A percentile compares a stretch with the other conserved stretches of the same genome.
Conservation (phyloP, 2,888 invertebrate species). For the Torymus auratus region DNA sequence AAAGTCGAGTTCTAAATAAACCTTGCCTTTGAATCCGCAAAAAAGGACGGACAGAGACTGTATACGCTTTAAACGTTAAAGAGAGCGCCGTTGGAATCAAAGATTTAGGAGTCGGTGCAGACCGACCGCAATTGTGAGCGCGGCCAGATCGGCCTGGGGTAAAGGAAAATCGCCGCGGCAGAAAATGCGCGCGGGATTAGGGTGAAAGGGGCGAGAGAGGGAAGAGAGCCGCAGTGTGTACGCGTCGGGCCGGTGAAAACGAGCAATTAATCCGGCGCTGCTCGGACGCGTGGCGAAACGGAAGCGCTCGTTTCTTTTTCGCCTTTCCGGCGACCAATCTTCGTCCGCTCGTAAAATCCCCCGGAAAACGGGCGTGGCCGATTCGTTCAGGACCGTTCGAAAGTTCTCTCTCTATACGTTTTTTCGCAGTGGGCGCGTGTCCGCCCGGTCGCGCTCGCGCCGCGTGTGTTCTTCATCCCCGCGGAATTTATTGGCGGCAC, state of each 20-base stretch:
- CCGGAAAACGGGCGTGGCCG: conserved; percentile 52
- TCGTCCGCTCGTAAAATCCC: conserved; percentile 59
- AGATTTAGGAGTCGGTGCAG: too few relatives aligned
- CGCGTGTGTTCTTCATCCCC: too few relatives aligned
- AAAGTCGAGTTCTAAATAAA: too few relatives aligned
- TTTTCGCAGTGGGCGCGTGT: not conserved
- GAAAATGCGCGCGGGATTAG: conserved; percentile 28
- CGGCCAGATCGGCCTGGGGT: too few relatives aligned
- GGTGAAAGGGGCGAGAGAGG: not conserved
- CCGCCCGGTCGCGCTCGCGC: not conserved
- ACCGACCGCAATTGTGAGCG: too few relatives aligned
- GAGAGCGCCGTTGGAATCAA: too few relatives aligned
- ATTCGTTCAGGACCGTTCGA: conserved; percentile 5
- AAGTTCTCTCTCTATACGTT: not conserved
- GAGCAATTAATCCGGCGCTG: conserved; percentile 66
- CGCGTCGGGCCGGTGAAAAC: conserved; percentile 60
- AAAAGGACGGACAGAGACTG: too few relatives aligned
- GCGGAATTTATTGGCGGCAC: conserved; percentile 47
- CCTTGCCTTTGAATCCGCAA: too few relatives aligned
- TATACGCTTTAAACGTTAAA: too few relatives aligned
- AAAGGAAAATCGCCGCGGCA: conserved; percentile 2
- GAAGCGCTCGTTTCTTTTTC: conserved; percentile 57
- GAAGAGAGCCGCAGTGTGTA: not conserved
- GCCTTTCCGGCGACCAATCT: conserved; percentile 60
- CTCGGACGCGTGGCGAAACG: conserved; percentile 60